Base-by-base conservation (phyloP, 2,888 invertebrate species). In the Acrocyrtus sp. region DNA sequence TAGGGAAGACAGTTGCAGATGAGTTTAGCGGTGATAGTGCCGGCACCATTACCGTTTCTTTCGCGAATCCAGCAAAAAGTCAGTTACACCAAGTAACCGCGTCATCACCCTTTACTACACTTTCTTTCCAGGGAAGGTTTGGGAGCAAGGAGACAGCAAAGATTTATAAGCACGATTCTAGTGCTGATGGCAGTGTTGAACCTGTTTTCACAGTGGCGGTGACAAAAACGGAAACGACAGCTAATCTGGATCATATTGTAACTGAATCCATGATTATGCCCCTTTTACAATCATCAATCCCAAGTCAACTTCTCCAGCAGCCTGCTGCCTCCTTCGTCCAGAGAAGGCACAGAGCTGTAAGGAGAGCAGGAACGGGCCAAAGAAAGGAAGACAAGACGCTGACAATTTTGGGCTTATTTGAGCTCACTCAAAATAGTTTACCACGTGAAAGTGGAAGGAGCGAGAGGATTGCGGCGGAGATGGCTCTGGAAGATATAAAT, bases 401-500 rank as follows among this genome's bases (percentile, higher is more conserved):
- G 63, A 79, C 90, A 0, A 88, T 94, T 75, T 87, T 93, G 81
- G 94, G 93, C 0, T 87, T 94, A 22, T 94, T 94, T 83, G 94
- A 93, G 86, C 85, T 94, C 82, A 90, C 91, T 8, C 62, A 61
- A 19, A 88, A 89, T 1, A 87, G 87, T 10, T 89, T 62, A 15
- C 21, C 62, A 22, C 69, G 60, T 66, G 90, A 1, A 87, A 87
- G 0, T 86, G 92, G 69, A 86, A 87, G 51, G 91, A 92, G 78
- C 92, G 93, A 0, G 85, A 87, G 8, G 91, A 91, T 68, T 93
- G 94, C 94, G 0, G 95, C 95, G 0, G 87, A 87, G 82, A 86
- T 94, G 81, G 95, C 95, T 0, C 90, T 95, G 53, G 87, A 89
- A 72, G 92, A 93, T 81, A 90, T 95, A 82, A 95, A 95, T 85